Base-by-base conservation (phyloP, 1,140 invertebrate species). In the Sitophilus oryzae region DNA sequence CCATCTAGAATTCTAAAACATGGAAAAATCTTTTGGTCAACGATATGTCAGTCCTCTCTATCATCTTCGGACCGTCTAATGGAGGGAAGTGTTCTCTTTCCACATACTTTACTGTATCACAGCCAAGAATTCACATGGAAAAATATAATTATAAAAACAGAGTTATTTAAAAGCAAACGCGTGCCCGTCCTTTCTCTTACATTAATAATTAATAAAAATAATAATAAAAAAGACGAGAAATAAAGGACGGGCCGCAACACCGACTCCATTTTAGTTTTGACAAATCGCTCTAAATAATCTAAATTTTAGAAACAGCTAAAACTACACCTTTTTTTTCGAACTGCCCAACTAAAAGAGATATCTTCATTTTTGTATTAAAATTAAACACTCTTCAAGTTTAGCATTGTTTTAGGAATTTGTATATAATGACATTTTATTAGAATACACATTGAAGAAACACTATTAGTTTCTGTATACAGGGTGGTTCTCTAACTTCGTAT, bases 101-200 rank as follows among this genome's bases (percentile, higher is more conserved):
- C 67, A 66, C 66, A 68, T 67, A 69, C 65, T 70, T 71, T 70
- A 67, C 67, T 69, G 68, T 70, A 71, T 71, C 70, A 71, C 70
- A 71, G 70, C 70, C 70, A 69, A 70, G 65, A 71, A 71, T 69
- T 70, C 67, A 71, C 68, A 71, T 68, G 67, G 64, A 71, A 69
- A 64, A 60, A 52, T 46, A 53, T 53, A 38, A 46, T 25, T 23
- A 46, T 35, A 19, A 25, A 25, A 46, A n/a, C n/a, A n/a, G n/a
- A n/a, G n/a, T n/a, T n/a, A n/a, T n/a, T n/a, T n/a, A n/a, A n/a
- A n/a, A n/a, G n/a, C n/a, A n/a, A n/a, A n/a, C n/a, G n/a, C n/a
- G n/a, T n/a, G n/a, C n/a, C n/a, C n/a, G n/a, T n/a, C n/a, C n/a
- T n/a, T n/a, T n/a, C n/a, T n/a, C n/a, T n/a, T n/a, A n/a, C n/a